A percentile compares a stretch with the other conserved stretches of the same genome.
phyloP scores from a whole-genome alignment of 1,140 invertebrate genomes.

The Mamestra configurata region DNA sequence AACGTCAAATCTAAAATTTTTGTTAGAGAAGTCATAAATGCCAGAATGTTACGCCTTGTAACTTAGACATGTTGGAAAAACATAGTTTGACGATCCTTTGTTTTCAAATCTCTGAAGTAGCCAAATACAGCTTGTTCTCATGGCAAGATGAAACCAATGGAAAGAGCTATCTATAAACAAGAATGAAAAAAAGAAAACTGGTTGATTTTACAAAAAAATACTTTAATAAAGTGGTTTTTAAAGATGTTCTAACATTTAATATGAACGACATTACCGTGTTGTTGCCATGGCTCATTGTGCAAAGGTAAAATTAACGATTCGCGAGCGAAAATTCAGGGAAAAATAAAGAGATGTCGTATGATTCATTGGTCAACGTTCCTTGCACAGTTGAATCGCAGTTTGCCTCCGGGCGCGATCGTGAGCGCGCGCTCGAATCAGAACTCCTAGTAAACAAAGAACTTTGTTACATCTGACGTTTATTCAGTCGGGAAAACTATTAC shows the following conservation, averaged over 20 bases:
- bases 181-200: too few species aligned
- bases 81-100: background rate
- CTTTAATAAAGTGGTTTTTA: too few species aligned
- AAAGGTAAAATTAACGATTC: conserved; percentile 13
- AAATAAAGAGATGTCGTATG: conserved; percentile 29
- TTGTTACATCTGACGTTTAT: background rate
- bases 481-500: conserved; percentile 19
- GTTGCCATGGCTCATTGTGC: conserved; percentile 1
- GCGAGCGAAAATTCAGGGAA: conserved; percentile 33
- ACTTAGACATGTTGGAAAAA: background rate
- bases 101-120: background rate
- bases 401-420: conserved; percentile 7
- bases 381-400: conserved; percentile 6
- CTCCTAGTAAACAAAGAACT: conserved; percentile 38
- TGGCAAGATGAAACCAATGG: background rate
- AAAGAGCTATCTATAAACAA: too few species aligned
- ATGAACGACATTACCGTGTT: background rate
- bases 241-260: too few species aligned
- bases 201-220: too few species aligned
- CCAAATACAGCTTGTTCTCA: background rate
- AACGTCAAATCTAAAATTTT: too few species aligned
- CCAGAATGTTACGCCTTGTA: background rate
- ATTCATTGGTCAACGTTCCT: conserved; percentile 22
- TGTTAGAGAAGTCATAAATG: too few species aligned
- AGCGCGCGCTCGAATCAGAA: conserved; percentile 15